Evolutionary conservation across 2,113 vertebrate genomes (phyloP).

Genomic region (Platycercus adscitus): DNA sequence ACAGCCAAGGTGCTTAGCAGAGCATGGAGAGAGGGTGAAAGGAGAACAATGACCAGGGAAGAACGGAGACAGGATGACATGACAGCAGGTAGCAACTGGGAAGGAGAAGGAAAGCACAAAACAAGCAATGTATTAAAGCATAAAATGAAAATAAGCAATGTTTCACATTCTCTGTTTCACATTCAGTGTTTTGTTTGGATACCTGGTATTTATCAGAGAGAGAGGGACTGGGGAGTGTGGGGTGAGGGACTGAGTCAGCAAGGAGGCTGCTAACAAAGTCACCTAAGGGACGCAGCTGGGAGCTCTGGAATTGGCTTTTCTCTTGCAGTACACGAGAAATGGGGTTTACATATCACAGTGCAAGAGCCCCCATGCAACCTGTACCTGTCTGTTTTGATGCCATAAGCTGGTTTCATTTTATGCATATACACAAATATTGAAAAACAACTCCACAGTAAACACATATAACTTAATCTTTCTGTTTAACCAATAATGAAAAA

Average conservation of each 20-base stretch:
- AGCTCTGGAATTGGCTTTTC: neutral
- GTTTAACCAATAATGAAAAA: neutral
- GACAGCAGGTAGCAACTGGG: constrained; percentile 8
- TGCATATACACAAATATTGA: neutral
- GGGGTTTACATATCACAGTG: neutral
- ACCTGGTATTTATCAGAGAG: neutral
- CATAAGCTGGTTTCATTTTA: neutral
- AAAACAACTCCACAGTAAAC: neutral
- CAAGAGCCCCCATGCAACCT: neutral
- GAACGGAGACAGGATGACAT: neutral
- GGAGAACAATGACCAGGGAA: neutral
- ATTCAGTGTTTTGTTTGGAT: neutral
- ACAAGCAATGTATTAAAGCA: neutral
- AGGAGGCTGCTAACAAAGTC: neutral
- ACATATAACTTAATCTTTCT: neutral
- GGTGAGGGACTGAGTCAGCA: neutral
- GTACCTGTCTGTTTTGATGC: accelerated
- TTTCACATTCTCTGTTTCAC: neutral
- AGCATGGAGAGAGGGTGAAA: neutral
- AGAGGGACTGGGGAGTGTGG: neutral
- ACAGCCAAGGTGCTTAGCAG: neutral
- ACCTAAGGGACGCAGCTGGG: neutral
- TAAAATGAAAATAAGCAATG: neutral
- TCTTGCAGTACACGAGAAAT: accelerated
- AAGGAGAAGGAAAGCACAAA: neutral